Conservation (phyloP, 2,888 invertebrate species). For the Nomada flava region DNA sequence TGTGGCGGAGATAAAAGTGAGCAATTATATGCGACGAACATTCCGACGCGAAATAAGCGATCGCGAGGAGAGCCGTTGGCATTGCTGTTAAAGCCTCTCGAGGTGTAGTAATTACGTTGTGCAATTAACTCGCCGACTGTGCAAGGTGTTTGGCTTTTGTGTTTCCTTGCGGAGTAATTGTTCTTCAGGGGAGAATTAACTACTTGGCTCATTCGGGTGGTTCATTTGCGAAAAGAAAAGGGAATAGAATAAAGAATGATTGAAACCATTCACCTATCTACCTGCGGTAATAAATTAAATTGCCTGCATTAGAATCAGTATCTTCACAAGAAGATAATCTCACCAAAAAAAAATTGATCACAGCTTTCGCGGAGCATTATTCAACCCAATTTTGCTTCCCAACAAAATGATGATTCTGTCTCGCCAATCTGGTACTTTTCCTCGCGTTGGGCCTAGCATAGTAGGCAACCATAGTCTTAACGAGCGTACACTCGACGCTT, state of each 20-base stretch:
- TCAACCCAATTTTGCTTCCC: background rate
- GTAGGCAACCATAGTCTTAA: background rate
- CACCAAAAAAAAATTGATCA: no score
- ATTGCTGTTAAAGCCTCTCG: constrained; percentile 4
- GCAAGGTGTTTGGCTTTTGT: constrained; percentile 13
- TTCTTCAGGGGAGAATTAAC: constrained; percentile 10
- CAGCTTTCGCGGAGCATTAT: background rate
- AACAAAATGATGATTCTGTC: background rate
- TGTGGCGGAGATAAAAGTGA: constrained; percentile 1
- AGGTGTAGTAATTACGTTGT: constrained; percentile 42
- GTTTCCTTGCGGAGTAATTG: background rate
- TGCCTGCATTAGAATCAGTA: no score
- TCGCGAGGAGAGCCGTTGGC: constrained; percentile 19
- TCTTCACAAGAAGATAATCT: no score
- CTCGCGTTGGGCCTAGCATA: background rate
- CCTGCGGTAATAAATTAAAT: no score
- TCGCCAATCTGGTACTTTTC: no score
- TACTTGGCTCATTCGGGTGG: background rate
- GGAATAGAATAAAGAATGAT: background rate
- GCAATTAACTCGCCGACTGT: constrained; percentile 40
- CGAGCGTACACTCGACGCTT: constrained; percentile 18
- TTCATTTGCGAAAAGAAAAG: background rate
- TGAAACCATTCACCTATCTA: background rate
- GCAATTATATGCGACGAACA: background rate
- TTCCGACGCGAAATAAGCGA: constrained; percentile 10